phyloP scores from a whole-genome alignment of 2,113 vertebrate genomes.

The Chionodraco myersi region DNA sequence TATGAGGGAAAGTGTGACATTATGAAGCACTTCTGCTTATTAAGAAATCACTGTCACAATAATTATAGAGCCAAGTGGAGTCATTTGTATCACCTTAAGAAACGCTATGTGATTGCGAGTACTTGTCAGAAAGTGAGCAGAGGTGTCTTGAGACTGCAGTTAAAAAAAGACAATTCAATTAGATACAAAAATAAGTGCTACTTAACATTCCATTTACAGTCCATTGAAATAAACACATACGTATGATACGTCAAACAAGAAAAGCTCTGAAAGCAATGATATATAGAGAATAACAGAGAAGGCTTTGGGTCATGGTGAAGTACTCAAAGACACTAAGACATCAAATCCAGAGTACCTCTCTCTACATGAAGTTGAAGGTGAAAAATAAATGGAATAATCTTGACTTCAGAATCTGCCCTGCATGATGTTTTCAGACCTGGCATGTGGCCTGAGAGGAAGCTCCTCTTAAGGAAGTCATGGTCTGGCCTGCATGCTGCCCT shows the following conservation, averaged over 20 bases:
- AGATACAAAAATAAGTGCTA: too few species aligned
- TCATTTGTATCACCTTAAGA: neutral
- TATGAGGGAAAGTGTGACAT: too few species aligned
- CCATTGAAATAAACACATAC: too few species aligned
- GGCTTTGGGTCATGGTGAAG: too few species aligned
- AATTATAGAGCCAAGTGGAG: neutral
- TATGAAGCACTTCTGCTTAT: too few species aligned
- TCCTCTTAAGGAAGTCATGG: conserved; percentile 29
- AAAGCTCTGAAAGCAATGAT: neutral
- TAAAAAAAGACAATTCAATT: neutral
- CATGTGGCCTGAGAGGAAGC: conserved; percentile 6
- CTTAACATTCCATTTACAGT: neutral
- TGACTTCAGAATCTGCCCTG: neutral
- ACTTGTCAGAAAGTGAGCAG: neutral
- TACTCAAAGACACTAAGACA: neutral
- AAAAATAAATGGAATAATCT: neutral
- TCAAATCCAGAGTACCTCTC: neutral
- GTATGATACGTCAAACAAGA: neutral
- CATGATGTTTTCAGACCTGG: neutral
- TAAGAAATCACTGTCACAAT: neutral
- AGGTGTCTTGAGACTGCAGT: neutral
- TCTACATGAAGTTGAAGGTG: neutral
- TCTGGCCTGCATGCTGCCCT: conserved; percentile 41
- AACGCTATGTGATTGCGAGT: neutral
- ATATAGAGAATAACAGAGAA: neutral